Conservation (phyloP, 2,888 invertebrate species). For the Andrena marginata region DNA sequence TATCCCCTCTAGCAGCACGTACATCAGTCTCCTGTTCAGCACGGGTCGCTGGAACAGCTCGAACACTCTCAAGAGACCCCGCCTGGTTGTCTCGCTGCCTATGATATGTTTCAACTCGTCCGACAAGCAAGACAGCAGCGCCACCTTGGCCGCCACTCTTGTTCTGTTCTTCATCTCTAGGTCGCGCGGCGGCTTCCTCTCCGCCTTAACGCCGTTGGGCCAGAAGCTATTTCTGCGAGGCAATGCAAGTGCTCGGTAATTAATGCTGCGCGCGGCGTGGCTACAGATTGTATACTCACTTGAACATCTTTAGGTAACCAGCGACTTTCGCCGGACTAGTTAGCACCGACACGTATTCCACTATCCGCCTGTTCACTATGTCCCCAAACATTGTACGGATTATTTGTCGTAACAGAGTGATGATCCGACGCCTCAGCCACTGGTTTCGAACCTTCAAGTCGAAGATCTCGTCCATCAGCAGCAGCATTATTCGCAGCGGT, state of each 20-base stretch:
- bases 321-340: conserved; percentile 96
- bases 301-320: conserved; percentile 93
- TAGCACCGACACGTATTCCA: conserved; percentile 94
- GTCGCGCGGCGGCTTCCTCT: conserved; percentile 86
- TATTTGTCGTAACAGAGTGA: conserved; percentile 91
- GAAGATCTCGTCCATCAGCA: conserved; percentile 94
- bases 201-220: conserved; percentile 87
- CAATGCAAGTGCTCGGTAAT: neutral
- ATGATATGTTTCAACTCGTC: conserved; percentile 96
- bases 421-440: conserved; percentile 92
- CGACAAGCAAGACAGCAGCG: conserved; percentile 93
- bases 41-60: conserved; percentile 95
- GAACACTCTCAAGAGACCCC: conserved; percentile 93
- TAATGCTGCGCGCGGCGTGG: neutral
- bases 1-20: conserved; percentile 94
- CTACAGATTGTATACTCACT: conserved; percentile 87
- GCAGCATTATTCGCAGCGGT: conserved; percentile 91
- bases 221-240: conserved; percentile 87
- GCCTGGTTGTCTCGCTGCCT: conserved; percentile 94
- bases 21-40: conserved; percentile 93
- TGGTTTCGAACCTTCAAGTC: conserved; percentile 93
- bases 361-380: conserved; percentile 93
- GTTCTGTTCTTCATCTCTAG: conserved; percentile 90
- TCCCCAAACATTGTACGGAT: conserved; percentile 93
- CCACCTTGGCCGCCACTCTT: conserved; percentile 94